Conservation (phyloP, 2,888 invertebrate genomes). For the Ophioninae sp. region DNA sequence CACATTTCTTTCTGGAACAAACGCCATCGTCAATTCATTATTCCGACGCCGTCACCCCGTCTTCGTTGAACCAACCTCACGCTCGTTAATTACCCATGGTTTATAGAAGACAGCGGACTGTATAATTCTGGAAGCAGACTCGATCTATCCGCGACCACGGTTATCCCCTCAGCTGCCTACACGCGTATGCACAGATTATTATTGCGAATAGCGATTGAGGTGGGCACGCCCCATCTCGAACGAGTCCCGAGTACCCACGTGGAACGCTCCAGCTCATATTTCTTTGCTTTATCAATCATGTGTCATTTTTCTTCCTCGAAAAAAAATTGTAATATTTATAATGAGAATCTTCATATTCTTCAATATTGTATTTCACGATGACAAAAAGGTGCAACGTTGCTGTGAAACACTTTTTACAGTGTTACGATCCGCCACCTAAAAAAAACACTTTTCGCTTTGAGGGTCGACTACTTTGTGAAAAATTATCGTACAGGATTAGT, state of each 20-base stretch:
- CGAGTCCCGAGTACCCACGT: not conserved
- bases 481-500: no score
- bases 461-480: no score
- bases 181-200: conserved; percentile 15
- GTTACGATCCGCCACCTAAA: no score
- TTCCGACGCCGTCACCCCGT: conserved; percentile 62
- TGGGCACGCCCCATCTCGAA: conserved; percentile 8
- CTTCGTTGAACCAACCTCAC: conserved; percentile 57
- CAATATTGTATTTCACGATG: no score
- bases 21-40: conserved; percentile 64
- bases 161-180: conserved; percentile 33
- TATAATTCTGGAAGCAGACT: conserved; percentile 53
- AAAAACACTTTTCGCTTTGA: no score
- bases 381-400: no score
- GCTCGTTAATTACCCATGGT: conserved; percentile 66
- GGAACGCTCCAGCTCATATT: not conserved
- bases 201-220: conserved; percentile 16
- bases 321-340: no score
- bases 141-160: conserved; percentile 35
- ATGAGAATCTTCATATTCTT: no score
- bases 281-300: not conserved
- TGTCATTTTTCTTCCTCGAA: no score
- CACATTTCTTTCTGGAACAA: conserved; percentile 24
- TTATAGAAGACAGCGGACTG: conserved; percentile 56
- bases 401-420: no score